phyloP scores from a whole-genome alignment of 2,797 vertebrate species.

The Denticeps clupeoides region DNA sequence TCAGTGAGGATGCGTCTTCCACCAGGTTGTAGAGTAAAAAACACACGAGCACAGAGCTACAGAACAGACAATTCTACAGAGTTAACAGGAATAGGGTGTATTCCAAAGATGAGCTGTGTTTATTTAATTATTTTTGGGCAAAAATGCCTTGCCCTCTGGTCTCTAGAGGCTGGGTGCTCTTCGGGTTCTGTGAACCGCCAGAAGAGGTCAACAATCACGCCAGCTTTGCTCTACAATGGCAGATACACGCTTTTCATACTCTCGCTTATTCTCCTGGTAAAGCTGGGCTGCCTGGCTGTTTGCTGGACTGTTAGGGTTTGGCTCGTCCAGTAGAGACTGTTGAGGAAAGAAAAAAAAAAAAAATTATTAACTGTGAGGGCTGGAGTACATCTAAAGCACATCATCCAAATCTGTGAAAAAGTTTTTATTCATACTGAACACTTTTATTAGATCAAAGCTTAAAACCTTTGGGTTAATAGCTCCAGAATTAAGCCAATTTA shows the following conservation, averaged over 20 bases:
- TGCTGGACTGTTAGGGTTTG: slow-evolving; percentile 97
- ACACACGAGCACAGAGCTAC: slow-evolving; percentile 82
- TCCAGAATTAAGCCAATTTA: too few relatives aligned
- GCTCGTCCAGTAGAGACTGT: slow-evolving; percentile 98
- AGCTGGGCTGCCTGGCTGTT: slow-evolving; percentile 97
- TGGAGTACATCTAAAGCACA: too few relatives aligned
- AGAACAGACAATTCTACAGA: slow-evolving; percentile 73
- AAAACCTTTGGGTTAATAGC: too few relatives aligned
- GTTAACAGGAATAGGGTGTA: slow-evolving; percentile 57
- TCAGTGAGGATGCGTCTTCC: slow-evolving; percentile 66
- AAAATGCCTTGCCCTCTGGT: slow-evolving; percentile 41
- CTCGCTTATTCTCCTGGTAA: slow-evolving; percentile 98
- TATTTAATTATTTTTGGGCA: slow-evolving; percentile 37
- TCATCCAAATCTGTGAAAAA: too few relatives aligned
- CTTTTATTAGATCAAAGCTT: too few relatives aligned
- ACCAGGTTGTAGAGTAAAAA: slow-evolving; percentile 71
- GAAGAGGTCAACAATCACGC: slow-evolving; percentile 92
- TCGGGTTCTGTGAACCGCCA: slow-evolving; percentile 55
- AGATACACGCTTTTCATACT: slow-evolving; percentile 98
- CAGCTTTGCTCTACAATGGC: slow-evolving; percentile 99
- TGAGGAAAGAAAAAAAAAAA: slow-evolving; percentile 27
- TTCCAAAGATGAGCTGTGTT: slow-evolving; percentile 41
- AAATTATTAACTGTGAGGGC: too few relatives aligned
- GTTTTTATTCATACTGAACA: too few relatives aligned
- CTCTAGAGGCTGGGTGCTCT: slow-evolving; percentile 62